Conservation (phyloP, 2,888 invertebrate genomes). For the Cephus pulcher region DNA sequence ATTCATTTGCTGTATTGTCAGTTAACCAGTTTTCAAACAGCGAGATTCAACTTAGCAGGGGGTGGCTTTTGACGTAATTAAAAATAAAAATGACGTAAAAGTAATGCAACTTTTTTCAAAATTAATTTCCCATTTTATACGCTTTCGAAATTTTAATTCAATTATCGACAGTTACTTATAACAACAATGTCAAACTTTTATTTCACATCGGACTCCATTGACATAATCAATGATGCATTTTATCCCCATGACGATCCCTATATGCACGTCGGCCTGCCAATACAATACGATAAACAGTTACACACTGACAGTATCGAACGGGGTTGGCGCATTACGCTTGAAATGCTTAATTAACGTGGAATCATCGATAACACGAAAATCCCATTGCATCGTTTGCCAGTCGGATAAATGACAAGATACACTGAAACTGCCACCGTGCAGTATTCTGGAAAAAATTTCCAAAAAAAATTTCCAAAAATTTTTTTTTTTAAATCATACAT, state of each 20-base stretch:
- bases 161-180: not conserved
- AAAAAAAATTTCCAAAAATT: not conserved
- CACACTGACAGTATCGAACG: not conserved
- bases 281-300: not conserved
- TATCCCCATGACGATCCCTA: not conserved
- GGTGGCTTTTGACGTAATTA: not conserved
- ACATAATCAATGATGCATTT: not conserved
- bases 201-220: not conserved
- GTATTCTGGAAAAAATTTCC: fast-evolving
- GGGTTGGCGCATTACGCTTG: not conserved
- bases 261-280: not conserved
- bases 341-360: not conserved
- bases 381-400: not conserved
- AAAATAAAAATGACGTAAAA: not conserved
- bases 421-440: not conserved
- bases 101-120: not conserved
- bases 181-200: not conserved
- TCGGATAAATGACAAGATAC: not conserved
- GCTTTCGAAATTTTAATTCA: not conserved
- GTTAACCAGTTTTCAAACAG: not conserved
- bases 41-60: not conserved
- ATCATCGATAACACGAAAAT: not conserved
- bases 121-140: not conserved
- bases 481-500: not conserved
- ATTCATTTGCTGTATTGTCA: not conserved